These are phyloP conservation scores for Falcunculus frontatus DNA, from an alignment of 2,113 vertebrate genomes.

Conservation along the genomic window DNA sequence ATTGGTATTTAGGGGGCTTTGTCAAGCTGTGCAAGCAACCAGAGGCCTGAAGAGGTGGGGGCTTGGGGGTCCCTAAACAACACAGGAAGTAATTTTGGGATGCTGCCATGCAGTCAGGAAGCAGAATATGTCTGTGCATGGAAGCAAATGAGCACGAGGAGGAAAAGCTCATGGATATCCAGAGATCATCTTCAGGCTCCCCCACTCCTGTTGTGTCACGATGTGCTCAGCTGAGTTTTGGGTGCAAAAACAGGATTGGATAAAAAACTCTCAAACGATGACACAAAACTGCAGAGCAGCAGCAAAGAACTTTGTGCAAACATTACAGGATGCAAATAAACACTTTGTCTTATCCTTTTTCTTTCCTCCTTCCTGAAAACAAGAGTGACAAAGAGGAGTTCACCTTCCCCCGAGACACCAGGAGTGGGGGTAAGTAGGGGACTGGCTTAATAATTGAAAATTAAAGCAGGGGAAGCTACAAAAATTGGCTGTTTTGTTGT, in stretches of 20 bases:
- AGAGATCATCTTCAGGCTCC: neutral
- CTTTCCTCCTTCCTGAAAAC: neutral
- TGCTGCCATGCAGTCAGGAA: neutral
- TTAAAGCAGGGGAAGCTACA: neutral
- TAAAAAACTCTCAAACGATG: neutral
- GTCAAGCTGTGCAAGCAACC: neutral
- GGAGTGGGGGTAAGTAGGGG: conserved; percentile 6
- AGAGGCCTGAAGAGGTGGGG: neutral
- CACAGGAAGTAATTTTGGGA: neutral
- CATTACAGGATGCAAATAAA: neutral
- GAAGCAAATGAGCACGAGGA: neutral
- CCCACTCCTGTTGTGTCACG: neutral
- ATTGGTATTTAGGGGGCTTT: neutral
- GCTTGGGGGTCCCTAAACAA: neutral
- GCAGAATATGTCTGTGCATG: neutral
- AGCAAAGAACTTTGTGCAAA: neutral
- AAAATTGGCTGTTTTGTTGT: fast-evolving
- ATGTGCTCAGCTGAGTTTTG: neutral
- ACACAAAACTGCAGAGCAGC: neutral
- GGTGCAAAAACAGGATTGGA: neutral
- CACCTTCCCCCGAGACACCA: neutral
- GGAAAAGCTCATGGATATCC: neutral
- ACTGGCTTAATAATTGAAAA: neutral
- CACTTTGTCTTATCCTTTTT: neutral
- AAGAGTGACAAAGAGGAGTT: conserved; percentile 28